Conservation (phyloP, 2,113 vertebrate species). For the Myrmophylax atrothorax region DNA sequence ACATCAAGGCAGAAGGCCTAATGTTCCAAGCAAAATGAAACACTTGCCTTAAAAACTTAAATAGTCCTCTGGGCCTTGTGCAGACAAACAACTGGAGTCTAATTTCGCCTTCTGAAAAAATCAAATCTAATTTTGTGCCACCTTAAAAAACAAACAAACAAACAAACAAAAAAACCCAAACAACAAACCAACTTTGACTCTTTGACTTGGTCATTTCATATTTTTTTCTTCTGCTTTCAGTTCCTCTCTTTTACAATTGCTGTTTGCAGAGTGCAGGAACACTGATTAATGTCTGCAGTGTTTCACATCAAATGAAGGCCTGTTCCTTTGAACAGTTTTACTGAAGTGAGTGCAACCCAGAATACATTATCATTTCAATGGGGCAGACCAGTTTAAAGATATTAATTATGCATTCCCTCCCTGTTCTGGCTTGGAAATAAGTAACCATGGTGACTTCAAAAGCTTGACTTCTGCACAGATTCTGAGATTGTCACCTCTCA, state of each 20-base stretch:
- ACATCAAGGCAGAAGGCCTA: neutral
- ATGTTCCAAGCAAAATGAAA: neutral
- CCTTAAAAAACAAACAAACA: neutral
- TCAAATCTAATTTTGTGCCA: neutral
- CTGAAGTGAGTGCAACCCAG: neutral
- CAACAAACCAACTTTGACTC: neutral
- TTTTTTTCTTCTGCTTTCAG: neutral
- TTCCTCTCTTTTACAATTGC: neutral
- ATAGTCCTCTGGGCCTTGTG: neutral
- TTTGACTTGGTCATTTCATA: neutral
- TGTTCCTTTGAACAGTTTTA: neutral
- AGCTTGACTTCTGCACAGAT: neutral
- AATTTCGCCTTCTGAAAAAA: neutral
- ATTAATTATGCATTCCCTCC: neutral
- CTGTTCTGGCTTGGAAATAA: neutral
- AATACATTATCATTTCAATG: neutral
- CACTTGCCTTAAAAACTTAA: neutral
- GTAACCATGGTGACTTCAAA: constrained; percentile 45
- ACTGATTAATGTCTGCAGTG: neutral
- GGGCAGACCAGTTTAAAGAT: neutral
- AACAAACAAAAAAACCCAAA: neutral
- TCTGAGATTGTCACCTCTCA: neutral
- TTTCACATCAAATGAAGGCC: neutral
- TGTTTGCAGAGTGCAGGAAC: neutral
- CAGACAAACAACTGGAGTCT: neutral